Evolutionary conservation across 2,797 vertebrate genomes (phyloP), one percentile per base, ranked within the genome.

Genomic region (Sciaenops ocellatus): DNA sequence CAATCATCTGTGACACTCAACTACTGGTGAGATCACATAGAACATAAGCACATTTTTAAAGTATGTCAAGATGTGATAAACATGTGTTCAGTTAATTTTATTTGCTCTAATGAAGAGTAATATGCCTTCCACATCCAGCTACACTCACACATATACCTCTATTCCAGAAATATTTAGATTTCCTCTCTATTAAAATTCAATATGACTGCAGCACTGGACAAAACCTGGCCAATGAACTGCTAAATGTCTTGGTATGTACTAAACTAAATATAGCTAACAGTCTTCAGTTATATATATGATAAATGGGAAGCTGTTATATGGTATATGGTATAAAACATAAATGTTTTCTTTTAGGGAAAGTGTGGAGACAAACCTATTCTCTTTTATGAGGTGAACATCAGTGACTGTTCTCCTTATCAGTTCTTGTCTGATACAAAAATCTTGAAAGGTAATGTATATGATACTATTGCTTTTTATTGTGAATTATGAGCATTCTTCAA

Each of bases 141-240:
- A 5, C 18, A 62, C 47, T 48, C 15, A 55, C 12, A 52, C 6
- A 38, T 51, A 1, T n/a, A 17, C 76, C 41, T 79, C 20, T 63
- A 6, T 24, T 68, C 78, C 70, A 92, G 91, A 66, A 79, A 79
- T 52, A 81, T 62, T 59, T 84, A 42, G 88, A 92, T 79, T 92
- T 90, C 64, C 78, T 91, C 17, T 87, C 85, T 3, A 56, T 91
- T 34, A 87, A 87, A 69, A 65, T 90, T 67, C 60, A 83, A 2
- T 90, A 83, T 51, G 79, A 87, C 66, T 92, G 91, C 80, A 69
- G 67, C 63, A 17, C 60, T 22, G 73, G 54, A 62, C 62, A 55
- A 50, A 52, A 44, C 55, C 55, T 87, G 41, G 54, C 47, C 7
- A 71, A 87, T 47, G 65, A 78, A 18, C 48, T 91, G 26, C 66